These are phyloP conservation scores for Elegia similella DNA, from an alignment of 2,888 invertebrate species.

Conservation along the genomic window DNA sequence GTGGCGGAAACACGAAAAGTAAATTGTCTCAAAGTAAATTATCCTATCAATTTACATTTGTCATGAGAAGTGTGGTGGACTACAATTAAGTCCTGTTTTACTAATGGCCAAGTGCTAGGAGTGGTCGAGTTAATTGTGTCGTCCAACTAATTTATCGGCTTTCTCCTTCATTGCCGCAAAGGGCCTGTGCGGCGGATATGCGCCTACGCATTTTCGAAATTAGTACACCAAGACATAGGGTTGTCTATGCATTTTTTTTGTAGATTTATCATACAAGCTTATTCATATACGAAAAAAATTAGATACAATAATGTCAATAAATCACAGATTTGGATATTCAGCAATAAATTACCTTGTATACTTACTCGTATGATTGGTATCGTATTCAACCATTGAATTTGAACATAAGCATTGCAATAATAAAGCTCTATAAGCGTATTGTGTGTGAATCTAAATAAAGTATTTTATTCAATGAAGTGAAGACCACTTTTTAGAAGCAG, in stretches of 20 bases:
- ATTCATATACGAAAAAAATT: background rate
- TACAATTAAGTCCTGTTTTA: constrained; percentile 13
- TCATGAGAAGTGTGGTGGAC: background rate
- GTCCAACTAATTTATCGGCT: constrained; percentile 34
- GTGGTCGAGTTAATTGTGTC: constrained; percentile 34
- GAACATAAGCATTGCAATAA: background rate
- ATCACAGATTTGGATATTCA: background rate
- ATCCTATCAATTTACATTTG: background rate
- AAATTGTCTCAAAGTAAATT: no score
- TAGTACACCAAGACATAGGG: background rate
- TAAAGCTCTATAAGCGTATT: background rate
- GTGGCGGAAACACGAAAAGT: no score
- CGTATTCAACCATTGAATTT: constrained; percentile 1
- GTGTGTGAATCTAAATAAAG: constrained; percentile 14
- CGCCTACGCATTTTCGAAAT: constrained; percentile 15
- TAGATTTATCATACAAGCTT: no score
- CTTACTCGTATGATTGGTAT: background rate
- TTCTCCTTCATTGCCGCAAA: constrained; percentile 27
- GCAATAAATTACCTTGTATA: background rate
- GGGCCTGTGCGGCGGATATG: constrained; percentile 1
- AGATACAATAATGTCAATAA: background rate
- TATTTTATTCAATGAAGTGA: constrained; percentile 25
- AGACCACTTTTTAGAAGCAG: constrained; percentile 26
- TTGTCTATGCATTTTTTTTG: background rate
- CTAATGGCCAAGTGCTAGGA: constrained; percentile 17